Evolutionary conservation across 30 jellyfish, hydroid and myxozoan genomes (phyloP).

Genomic region (Pseudorhiza aurosa): DNA sequence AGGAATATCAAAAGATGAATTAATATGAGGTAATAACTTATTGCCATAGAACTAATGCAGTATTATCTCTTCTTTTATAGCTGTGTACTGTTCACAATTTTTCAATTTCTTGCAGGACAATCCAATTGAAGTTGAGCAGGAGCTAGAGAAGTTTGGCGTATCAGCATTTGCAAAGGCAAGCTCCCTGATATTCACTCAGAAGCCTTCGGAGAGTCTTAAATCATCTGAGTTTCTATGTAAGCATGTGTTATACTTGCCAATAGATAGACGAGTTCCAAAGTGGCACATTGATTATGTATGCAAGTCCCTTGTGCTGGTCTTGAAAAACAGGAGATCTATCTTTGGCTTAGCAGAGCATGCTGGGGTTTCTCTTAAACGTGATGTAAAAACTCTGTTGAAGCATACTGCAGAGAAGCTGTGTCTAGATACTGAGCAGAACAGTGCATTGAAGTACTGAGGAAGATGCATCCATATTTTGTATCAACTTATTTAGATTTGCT

Average conservation of each 20-base stretch:
- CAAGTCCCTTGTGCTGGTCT: neutral
- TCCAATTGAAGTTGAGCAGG: constrained; percentile 46
- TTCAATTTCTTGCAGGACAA: constrained; percentile 21
- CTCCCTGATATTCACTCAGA: constrained; percentile 26
- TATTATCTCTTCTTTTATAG: too few relatives aligned
- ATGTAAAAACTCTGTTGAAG: constrained; percentile 9
- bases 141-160: constrained; percentile 33
- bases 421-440: neutral
- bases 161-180: constrained; percentile 61
- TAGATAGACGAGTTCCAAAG: constrained; percentile 48
- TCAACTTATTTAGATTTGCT: too few relatives aligned
- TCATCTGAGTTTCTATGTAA: constrained; percentile 42
- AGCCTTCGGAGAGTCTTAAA: constrained; percentile 21
- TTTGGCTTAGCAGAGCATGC: constrained; percentile 46
- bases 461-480: too few relatives aligned
- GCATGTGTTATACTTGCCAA: constrained; percentile 46
- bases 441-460: too few relatives aligned
- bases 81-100: too few relatives aligned
- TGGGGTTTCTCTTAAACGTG: constrained; percentile 27
- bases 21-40: too few relatives aligned
- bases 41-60: too few relatives aligned
- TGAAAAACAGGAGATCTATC: constrained; percentile 30
- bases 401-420: neutral
- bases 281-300: constrained; percentile 43
- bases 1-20: too few relatives aligned